Evolutionary conservation across 64 coral and sea anemone species (phyloP).

Genomic region (Porites lutea): DNA sequence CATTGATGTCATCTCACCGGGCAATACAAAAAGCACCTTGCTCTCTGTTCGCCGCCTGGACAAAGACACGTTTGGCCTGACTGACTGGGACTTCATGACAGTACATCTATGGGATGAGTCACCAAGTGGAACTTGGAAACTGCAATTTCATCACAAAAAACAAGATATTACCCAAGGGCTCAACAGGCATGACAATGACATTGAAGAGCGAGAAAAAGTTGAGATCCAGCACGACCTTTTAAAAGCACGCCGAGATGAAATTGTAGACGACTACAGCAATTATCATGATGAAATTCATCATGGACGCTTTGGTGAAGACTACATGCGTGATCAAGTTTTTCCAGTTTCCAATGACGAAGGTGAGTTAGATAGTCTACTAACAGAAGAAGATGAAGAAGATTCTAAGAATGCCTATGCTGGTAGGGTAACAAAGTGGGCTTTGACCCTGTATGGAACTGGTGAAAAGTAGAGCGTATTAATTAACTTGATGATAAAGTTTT

Average conservation of each 20-base stretch:
- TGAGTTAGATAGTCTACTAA: slow-evolving; percentile 67
- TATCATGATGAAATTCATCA: slow-evolving; percentile 96
- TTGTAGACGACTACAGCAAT: slow-evolving; percentile 62
- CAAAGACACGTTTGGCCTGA: slow-evolving; percentile 77
- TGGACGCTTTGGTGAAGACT: slow-evolving; percentile 90
- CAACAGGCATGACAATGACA: slow-evolving; percentile 79
- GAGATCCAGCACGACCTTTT: slow-evolving; percentile 71
- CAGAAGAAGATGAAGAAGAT: slow-evolving; percentile 64
- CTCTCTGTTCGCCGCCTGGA: slow-evolving; percentile 79
- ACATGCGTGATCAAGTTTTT: slow-evolving; percentile 96
- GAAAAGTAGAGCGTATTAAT: not conserved
- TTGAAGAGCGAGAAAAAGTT: slow-evolving; percentile 82
- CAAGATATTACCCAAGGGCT: slow-evolving; percentile 4
- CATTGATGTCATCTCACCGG: slow-evolving; percentile 82
- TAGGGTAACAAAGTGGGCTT: slow-evolving; percentile 25
- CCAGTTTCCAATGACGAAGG: slow-evolving; percentile 71
- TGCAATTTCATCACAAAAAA: slow-evolving; percentile 73
- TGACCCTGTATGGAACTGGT: slow-evolving; percentile 71
- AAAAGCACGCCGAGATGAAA: slow-evolving; percentile 90
- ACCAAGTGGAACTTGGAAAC: slow-evolving; percentile 81
- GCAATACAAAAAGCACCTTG: slow-evolving; percentile 77
- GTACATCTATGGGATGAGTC: slow-evolving; percentile 96
- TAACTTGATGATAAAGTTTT: not conserved
- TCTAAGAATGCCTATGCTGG: slow-evolving; percentile 4
- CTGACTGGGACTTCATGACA: slow-evolving; percentile 94